Evolutionary conservation across 2,113 vertebrate genomes (phyloP).

Genomic region (Forbesichthys agassizii): DNA sequence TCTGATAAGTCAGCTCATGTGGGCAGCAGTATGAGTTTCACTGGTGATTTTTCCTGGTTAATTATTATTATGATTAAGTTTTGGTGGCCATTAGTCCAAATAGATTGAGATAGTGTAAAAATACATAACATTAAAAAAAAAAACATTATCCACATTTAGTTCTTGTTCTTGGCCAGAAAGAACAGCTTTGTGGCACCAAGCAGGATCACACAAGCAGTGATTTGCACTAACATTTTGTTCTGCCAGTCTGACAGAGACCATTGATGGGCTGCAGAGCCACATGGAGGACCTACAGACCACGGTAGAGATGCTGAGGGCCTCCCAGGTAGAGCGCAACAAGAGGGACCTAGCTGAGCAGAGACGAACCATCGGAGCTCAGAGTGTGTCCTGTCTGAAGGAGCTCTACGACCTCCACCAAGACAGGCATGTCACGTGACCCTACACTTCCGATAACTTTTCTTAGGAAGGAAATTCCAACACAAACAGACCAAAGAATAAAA

Average conservation of each 20-base stretch:
- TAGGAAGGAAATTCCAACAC: conserved; percentile 13
- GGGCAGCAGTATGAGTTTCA: too few species aligned
- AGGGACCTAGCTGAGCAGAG: conserved; percentile 74
- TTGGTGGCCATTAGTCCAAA: too few species aligned
- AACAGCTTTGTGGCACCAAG: too few species aligned
- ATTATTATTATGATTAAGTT: too few species aligned
- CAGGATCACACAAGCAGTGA: background rate
- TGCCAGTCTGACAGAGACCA: conserved; percentile 87
- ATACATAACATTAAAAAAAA: too few species aligned
- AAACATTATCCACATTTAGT: too few species aligned
- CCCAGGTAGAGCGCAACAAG: conserved; percentile 62
- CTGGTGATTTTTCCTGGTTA: too few species aligned
- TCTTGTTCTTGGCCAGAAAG: too few species aligned
- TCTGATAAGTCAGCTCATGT: background rate
- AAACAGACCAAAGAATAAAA: background rate
- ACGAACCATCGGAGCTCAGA: conserved; percentile 75
- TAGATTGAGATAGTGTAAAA: too few species aligned
- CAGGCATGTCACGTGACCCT: conserved; percentile 71
- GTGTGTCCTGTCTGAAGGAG: conserved; percentile 88
- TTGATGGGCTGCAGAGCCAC: conserved; percentile 85
- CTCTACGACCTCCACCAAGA: conserved; percentile 83
- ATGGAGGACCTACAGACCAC: conserved; percentile 88
- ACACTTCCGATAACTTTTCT: conserved; percentile 1
- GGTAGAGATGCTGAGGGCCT: conserved; percentile 84
- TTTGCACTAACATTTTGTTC: background rate